Percentiles rank a stretch among this genome's conserved stretches.
phyloP scores from a whole-genome alignment of 37 sponge, comb jelly and placozoan genomes.

The Mnemiopsis leidyi region DNA sequence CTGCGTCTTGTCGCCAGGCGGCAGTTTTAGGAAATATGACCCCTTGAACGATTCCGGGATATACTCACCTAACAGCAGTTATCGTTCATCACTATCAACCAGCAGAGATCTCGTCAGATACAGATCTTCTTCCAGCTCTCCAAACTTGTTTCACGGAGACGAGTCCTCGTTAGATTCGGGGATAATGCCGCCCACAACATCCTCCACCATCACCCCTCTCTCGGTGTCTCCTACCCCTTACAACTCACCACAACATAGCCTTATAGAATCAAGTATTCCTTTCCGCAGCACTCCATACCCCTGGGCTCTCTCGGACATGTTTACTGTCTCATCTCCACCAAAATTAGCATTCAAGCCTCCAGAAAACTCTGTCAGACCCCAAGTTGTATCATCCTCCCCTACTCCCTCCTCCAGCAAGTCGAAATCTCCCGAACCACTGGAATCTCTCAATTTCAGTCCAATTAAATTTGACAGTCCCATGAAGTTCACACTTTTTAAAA shows the following conservation, averaged over 20 bases:
- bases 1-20: not conserved
- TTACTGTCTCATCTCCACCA: not conserved
- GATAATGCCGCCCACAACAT: not conserved
- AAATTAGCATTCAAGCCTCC: not conserved
- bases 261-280: not conserved
- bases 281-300: constrained; percentile 1
- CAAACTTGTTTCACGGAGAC: not conserved
- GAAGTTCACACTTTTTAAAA: not conserved
- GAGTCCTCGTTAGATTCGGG: not conserved
- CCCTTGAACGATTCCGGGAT: not conserved
- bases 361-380: not conserved
- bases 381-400: not conserved
- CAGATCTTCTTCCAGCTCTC: not conserved
- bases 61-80: not conserved
- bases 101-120: not conserved
- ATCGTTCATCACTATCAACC: not conserved
- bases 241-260: not conserved
- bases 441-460: not conserved
- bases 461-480: constrained; percentile 29
- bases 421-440: not conserved
- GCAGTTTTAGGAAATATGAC: not conserved
- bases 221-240: not conserved
- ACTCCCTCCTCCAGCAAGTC: not conserved
- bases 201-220: not conserved
- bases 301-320: not conserved